Evolutionary conservation across 2,113 vertebrate species (phyloP), one percentile per base, ranked within the genome.

Genomic region (Speoplatyrhinus poulsoni): DNA sequence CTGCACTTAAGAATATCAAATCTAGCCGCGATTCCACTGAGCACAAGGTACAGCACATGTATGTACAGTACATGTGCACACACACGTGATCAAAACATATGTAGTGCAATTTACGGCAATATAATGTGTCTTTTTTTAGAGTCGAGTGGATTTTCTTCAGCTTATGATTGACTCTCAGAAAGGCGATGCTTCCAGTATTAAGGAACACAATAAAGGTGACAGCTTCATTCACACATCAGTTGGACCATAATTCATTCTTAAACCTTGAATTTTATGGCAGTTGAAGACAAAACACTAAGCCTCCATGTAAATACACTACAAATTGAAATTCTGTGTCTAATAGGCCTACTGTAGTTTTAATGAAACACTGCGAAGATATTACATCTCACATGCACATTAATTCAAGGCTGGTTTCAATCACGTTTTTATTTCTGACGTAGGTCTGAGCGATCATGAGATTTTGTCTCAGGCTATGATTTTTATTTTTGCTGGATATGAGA

Each of bases 401-500:
- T 1, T 53, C 46, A 9, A 53, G 57, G 6, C 8, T 46, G 0
- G 55, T 72, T 9, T 56, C 17, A 48, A 53, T 59, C 4, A 11
- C 9, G 7, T 66, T 11, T 49, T n/a, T 59, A 9, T 1, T 59
- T 6, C n/a, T 26, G 63, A 71, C 60, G 8, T 79, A 96, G 94
- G 90, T 33, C 84, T 96, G 59, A 95, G 46, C 3, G 94, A 95
- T 69, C 87, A 92, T 9, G 95, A 96, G 83, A 89, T 96, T 74
- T 86, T 94, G 46, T 92, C 94, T 15, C 94, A 96, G 60, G 85
- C 92, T 7, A 80, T 95, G 68, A 33, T 86, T 46, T 96, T 96
- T 70, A 78, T 96, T 65, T 82, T 94, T 56, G 95, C 91, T 58
- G 95, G 94, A 5, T 96, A 94, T 17, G 94, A 95, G 69, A 94